These are phyloP conservation scores for Drosophila suzukii DNA, from an alignment of 1,140 invertebrate genomes.

Conservation along the genomic window DNA sequence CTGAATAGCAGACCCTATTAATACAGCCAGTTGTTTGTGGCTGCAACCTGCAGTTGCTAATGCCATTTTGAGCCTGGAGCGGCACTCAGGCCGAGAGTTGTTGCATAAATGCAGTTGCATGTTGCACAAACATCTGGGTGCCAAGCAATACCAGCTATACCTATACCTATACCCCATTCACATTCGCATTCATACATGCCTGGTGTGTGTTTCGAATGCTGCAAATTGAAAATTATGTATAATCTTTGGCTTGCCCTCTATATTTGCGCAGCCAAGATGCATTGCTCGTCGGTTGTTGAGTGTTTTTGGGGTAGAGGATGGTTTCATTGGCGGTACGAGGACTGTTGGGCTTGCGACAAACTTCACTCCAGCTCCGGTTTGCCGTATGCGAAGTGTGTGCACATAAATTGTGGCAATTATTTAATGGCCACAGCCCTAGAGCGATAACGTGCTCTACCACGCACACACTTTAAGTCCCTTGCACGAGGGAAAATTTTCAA, in stretches of 20 bases:
- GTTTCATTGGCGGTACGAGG: neutral
- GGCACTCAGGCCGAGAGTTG: conserved; percentile 59
- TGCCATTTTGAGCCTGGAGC: conserved; percentile 46
- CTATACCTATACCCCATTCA: conserved; percentile 9
- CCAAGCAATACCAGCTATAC: neutral
- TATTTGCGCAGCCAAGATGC: conserved; percentile 69
- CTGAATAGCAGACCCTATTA: conserved; percentile 43
- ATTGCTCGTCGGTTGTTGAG: conserved; percentile 43
- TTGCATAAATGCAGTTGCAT: conserved; percentile 75
- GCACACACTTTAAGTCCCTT: conserved; percentile 1
- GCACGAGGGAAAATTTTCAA: neutral
- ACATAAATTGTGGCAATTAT: conserved; percentile 80
- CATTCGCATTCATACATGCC: neutral
- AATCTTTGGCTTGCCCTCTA: conserved; percentile 68
- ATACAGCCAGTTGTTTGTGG: conserved; percentile 30
- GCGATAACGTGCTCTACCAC: conserved; percentile 60
- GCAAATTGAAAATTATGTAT: conserved; percentile 77
- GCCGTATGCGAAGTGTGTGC: conserved; percentile 66
- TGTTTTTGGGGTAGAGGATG: neutral
- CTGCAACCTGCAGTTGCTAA: conserved; percentile 28
- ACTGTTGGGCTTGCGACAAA: conserved; percentile 29
- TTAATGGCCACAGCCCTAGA: conserved; percentile 62
- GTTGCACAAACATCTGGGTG: conserved; percentile 56
- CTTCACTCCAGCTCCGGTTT: conserved; percentile 52
- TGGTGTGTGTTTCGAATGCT: conserved; percentile 46